Percentiles rank a stretch among this genome's conserved stretches.
Evolutionary conservation across 2,113 vertebrate species (phyloP).

Genomic region (Sinosuthora webbiana): DNA sequence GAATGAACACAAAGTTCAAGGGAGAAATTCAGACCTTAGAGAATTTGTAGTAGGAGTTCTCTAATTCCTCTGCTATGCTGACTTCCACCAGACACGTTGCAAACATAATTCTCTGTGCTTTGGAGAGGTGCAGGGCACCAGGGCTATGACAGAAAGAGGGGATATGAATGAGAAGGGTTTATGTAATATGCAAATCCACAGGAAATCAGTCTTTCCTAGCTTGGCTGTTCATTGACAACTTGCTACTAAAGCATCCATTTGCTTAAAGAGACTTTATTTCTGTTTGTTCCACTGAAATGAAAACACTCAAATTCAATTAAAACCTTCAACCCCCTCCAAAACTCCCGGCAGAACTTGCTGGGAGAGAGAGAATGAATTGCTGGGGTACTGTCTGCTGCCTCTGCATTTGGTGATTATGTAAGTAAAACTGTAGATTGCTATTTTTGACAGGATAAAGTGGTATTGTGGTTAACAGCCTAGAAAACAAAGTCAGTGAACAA

Average conservation of each 20-base stretch:
- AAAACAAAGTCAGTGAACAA: conserved; percentile 44
- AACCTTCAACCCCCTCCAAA: background rate
- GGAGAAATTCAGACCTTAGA: background rate
- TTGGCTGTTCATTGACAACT: background rate
- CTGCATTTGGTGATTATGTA: conserved; percentile 52
- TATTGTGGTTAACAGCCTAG: conserved; percentile 50
- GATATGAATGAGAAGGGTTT: background rate
- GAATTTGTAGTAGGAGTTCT: background rate
- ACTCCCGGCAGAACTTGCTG: background rate
- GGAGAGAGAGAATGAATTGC: background rate
- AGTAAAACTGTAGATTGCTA: conserved; percentile 50
- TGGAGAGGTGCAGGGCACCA: background rate
- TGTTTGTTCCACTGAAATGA: background rate
- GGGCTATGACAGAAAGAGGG: background rate
- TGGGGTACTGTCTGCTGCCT: conserved; percentile 37
- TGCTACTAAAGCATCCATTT: background rate
- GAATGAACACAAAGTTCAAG: background rate
- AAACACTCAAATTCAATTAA: conserved; percentile 16
- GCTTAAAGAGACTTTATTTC: background rate
- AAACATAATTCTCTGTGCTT: background rate
- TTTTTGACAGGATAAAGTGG: conserved; percentile 49
- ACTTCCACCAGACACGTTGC: background rate
- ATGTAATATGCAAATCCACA: background rate
- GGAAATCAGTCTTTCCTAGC: background rate
- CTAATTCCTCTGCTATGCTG: background rate